These are phyloP conservation scores for Trachelus stipa DNA, from an alignment of 2,888 invertebrate genomes.

Conservation along the genomic window DNA sequence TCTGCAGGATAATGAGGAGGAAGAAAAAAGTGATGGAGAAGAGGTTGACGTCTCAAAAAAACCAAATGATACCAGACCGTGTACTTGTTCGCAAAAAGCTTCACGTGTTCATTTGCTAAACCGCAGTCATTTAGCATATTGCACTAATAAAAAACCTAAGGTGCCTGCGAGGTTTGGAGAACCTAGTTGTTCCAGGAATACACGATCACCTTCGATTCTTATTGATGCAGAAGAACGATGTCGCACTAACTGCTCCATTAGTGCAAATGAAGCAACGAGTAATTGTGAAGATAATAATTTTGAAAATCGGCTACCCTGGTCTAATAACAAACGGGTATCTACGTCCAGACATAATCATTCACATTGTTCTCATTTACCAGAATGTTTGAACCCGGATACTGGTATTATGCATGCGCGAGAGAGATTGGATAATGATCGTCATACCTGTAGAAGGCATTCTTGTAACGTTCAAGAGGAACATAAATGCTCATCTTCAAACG, in stretches of 20 bases:
- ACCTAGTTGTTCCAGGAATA: neutral
- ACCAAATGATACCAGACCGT: conserved; percentile 5
- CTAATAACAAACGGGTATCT: neutral
- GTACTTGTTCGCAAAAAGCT: conserved; percentile 12
- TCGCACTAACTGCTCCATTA: neutral
- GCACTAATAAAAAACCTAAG: conserved; percentile 14
- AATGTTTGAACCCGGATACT: neutral
- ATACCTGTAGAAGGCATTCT: neutral
- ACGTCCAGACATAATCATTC: neutral
- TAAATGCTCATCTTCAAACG: neutral
- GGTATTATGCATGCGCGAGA: neutral
- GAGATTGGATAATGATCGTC: neutral
- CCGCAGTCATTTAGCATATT: conserved; percentile 9
- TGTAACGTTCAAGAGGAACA: neutral
- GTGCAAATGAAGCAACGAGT: neutral
- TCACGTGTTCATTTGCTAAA: conserved; percentile 1
- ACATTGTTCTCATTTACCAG: neutral
- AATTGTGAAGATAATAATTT: neutral
- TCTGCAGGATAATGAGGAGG: conserved; percentile 15
- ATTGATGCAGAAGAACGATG: neutral
- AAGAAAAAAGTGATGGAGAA: conserved; percentile 5
- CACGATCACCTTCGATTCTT: neutral
- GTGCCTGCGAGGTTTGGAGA: conserved; percentile 1
- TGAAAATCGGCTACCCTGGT: neutral
- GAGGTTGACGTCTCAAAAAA: conserved; percentile 17